Percentiles rank a stretch among this genome's conserved stretches.
Evolutionary conservation across 2,888 invertebrate species (phyloP).

Genomic region (Hyalella azteca): DNA sequence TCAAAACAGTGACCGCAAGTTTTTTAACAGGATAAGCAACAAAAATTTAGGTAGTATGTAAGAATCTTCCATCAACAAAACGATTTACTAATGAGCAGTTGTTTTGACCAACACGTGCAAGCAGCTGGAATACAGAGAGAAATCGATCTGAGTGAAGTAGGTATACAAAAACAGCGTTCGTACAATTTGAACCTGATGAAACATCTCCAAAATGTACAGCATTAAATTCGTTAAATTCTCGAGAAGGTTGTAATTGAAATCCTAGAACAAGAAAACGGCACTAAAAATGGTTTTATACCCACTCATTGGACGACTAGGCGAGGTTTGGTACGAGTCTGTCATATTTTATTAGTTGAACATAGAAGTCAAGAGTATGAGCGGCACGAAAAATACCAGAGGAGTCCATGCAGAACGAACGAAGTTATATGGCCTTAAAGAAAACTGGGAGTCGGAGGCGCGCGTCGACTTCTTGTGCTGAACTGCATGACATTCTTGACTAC

Average conservation of each 20-base stretch:
- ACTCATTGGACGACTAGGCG: not conserved
- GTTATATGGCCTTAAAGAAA: not conserved
- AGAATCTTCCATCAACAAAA: no score
- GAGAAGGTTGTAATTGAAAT: constrained; percentile 29
- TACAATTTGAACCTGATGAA: not conserved
- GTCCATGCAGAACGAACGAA: constrained; percentile 17
- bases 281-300: constrained; percentile 29
- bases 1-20: no score
- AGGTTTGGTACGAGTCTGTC: constrained; percentile 5
- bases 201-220: not conserved
- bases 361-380: not conserved
- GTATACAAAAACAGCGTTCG: no score
- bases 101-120: no score
- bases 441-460: not conserved
- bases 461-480: not conserved
- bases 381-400: constrained; percentile 24
- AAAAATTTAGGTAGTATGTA: no score
- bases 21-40: no score
- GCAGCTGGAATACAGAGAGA: no score
- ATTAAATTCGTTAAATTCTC: constrained; percentile 1
- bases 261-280: constrained; percentile 7
- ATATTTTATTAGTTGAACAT: constrained; percentile 33
- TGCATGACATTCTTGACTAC: not conserved
- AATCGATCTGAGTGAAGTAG: no score
- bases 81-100: no score